Conservation (phyloP, 2,888 invertebrate species). For the Ophioninae sp. region DNA sequence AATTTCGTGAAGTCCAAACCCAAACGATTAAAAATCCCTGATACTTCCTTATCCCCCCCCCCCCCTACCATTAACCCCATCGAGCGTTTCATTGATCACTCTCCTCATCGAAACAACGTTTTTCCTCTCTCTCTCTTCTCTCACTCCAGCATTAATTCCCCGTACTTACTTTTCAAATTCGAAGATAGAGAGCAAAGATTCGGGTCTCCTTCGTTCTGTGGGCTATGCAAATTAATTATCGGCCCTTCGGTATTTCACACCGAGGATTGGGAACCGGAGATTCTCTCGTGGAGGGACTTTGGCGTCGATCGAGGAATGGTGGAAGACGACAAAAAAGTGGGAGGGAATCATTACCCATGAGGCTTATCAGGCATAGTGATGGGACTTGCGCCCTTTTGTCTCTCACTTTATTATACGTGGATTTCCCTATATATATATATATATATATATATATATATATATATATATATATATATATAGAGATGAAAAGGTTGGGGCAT, state of each 20-base stretch:
- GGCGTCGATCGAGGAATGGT: not conserved
- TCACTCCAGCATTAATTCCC: not conserved
- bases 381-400: slow-evolving; percentile 13
- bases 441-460: not conserved
- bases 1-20: no score
- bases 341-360: not conserved
- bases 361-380: not conserved
- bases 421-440: not conserved
- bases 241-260: slow-evolving; percentile 69
- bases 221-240: slow-evolving; percentile 78
- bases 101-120: no score
- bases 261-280: slow-evolving; percentile 57
- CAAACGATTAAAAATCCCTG: no score
- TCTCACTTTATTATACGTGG: not conserved
- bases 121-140: no score
- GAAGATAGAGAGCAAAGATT: slow-evolving; percentile 30
- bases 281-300: slow-evolving; percentile 71
- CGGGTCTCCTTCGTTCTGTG: slow-evolving; percentile 53
- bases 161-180: not conserved
- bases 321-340: not conserved
- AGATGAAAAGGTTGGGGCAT: slow-evolving; percentile 35
- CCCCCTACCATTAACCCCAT: no score
- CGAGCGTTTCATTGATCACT: no score
- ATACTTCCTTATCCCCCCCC: no score
- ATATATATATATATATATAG: not conserved